Percentiles rank a stretch among this genome's conserved stretches.
Evolutionary conservation across 2,797 vertebrate species (phyloP).

Genomic region (Harpagifer antarcticus): DNA sequence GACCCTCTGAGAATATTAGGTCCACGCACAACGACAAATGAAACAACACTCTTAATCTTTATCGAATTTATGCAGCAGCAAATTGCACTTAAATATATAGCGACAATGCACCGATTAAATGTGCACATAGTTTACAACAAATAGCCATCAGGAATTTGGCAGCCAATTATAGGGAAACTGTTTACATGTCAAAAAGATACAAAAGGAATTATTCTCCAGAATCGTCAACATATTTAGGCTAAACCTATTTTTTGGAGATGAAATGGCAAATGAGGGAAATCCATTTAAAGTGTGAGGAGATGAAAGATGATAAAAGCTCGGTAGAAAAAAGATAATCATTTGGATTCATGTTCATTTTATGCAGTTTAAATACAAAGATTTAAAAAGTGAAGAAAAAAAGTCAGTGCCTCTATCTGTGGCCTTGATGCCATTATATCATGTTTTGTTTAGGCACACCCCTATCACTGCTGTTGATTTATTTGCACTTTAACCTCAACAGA

Average conservation of each 20-base stretch:
- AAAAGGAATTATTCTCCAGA: not conserved
- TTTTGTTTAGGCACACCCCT: slow-evolving; percentile 20
- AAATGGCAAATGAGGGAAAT: not conserved
- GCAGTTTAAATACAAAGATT: too few species aligned
- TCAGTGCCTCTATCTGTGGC: slow-evolving; percentile 4
- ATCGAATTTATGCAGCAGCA: not conserved
- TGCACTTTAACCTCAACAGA: slow-evolving; percentile 40
- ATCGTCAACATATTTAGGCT: slow-evolving; percentile 4
- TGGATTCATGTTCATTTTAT: too few species aligned
- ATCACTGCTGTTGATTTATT: slow-evolving; percentile 26
- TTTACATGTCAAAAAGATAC: not conserved
- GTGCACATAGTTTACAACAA: slow-evolving; percentile 10
- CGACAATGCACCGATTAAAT: not conserved
- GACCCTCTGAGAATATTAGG: not conserved
- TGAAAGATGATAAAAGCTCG: too few species aligned
- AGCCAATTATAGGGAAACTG: slow-evolving; percentile 16
- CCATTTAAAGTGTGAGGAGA: too few species aligned
- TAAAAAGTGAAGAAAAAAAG: too few species aligned
- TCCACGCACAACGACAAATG: not conserved
- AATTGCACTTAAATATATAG: not conserved
- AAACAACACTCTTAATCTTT: not conserved
- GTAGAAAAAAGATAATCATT: too few species aligned
- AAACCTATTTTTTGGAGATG: not conserved
- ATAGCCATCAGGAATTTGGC: slow-evolving; percentile 11
- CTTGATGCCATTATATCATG: slow-evolving; percentile 16